Conservation (phyloP, 2,888 invertebrate genomes). For the Nysson spinosus region DNA sequence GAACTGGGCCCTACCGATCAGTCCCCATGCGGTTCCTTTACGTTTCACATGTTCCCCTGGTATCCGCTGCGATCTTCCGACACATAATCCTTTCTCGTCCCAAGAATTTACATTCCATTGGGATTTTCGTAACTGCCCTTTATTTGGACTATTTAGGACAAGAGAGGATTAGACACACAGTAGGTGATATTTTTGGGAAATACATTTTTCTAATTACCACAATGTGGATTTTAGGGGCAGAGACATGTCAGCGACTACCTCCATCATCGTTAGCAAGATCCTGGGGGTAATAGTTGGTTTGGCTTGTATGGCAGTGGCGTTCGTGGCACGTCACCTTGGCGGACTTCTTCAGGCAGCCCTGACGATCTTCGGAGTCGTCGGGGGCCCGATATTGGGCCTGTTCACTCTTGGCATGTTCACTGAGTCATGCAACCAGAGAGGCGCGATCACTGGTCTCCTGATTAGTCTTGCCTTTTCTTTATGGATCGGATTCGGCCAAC, state of each 20-base stretch:
- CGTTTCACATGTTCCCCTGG: too few relatives aligned
- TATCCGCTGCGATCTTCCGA: too few relatives aligned
- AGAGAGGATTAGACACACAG: too few relatives aligned
- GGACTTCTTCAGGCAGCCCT: constrained; percentile 88
- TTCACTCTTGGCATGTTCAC: constrained; percentile 93
- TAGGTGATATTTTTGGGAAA: too few relatives aligned
- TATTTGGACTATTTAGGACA: too few relatives aligned
- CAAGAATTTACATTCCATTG: too few relatives aligned
- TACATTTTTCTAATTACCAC: too few relatives aligned
- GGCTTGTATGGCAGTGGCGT: constrained; percentile 88
- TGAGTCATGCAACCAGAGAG: constrained; percentile 85
- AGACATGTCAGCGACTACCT: constrained; percentile 42
- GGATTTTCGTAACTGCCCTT: too few relatives aligned
- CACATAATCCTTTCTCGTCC: too few relatives aligned
- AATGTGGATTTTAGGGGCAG: constrained; percentile 51
- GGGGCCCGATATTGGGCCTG: constrained; percentile 90
- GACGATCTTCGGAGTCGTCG: constrained; percentile 91
- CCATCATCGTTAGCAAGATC: constrained; percentile 77
- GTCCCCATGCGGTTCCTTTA: too few relatives aligned
- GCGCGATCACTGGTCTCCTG: constrained; percentile 84
- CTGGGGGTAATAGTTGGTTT: constrained; percentile 86
- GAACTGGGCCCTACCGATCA: too few relatives aligned
- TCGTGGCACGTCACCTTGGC: constrained; percentile 80
- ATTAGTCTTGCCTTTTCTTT: constrained; percentile 84
- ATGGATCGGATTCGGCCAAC: constrained; percentile 91